Base-by-base conservation (phyloP, 2,113 vertebrate species). In the Pterocles gutturalis region DNA sequence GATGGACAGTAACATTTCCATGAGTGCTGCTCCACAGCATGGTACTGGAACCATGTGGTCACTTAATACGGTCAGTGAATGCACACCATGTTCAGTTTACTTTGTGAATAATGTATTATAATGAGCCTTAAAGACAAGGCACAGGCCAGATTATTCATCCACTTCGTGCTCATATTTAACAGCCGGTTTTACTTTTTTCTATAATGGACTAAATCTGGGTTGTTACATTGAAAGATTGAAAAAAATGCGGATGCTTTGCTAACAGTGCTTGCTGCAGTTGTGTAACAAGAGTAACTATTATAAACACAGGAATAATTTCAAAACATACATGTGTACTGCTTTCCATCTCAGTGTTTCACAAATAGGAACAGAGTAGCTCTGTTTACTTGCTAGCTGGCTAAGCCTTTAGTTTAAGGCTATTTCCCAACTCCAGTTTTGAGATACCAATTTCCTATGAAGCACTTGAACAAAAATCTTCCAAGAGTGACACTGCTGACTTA, bases 291-390 rank as follows among this genome's bases (percentile, higher is more conserved):
- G 81, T 45, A 82, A 84, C 73, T 88, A 4, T 48, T 80, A 94
- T 31, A 95, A 96, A 96, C 89, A 96, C 60, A 81, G 73, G 61
- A 94, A 89, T 5, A 43, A 79, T 31, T 92, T 93, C 94, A 87
- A 93, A 88, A 94, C 62, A 94, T 71, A 87, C 45, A 62, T 12
- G 53, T 51, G 76, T 41, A 46, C 73, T 93, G 54, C 93, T 95
- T 96, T 97, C 85, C 92, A 96, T 70, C 61, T 34, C 58, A 5
- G 41, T 55, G 45, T 87, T 96, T 88, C 87, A 95, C 67, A 91
- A 96, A 93, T 64, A 94, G 84, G 48, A 88, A 84, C 61, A 83
- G 72, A 81, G 72, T 66, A 87, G 76, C 49, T 54, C 64, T 96
- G 89, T 93, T 88, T 95, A 64, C 34, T 73, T n/a, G 36, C 60